Evolutionary conservation across 2,797 vertebrate species (phyloP).

Genomic region (Enteromius anoplus): DNA sequence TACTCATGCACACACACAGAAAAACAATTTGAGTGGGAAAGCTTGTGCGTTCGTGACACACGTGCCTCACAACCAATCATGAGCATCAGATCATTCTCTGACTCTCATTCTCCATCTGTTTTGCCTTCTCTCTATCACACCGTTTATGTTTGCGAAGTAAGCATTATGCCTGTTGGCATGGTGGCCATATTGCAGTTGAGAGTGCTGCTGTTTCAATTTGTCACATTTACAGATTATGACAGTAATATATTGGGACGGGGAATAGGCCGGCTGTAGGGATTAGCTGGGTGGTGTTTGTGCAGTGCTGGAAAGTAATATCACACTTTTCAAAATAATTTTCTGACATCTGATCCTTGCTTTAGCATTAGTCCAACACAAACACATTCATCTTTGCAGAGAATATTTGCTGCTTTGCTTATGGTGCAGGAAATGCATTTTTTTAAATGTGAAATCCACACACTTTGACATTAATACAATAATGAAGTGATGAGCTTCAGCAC

Average conservation of each 20-base stretch:
- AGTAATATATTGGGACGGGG: slow-evolving; percentile 55
- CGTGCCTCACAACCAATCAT: background rate
- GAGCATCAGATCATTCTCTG: slow-evolving; percentile 39
- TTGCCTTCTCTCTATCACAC: slow-evolving; percentile 12
- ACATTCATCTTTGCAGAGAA: background rate
- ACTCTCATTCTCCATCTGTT: slow-evolving; percentile 10
- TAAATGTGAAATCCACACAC: background rate
- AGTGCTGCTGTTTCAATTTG: slow-evolving; percentile 46
- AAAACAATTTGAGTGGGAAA: slow-evolving; percentile 7
- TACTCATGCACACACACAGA: slow-evolving; percentile 34
- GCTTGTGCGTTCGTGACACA: background rate
- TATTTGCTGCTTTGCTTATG: background rate
- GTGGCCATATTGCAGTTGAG: slow-evolving; percentile 37
- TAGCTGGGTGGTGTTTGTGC: slow-evolving; percentile 18
- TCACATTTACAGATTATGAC: slow-evolving; percentile 40
- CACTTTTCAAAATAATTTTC: background rate
- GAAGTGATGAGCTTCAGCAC: background rate
- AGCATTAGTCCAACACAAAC: background rate
- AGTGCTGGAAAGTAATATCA: background rate
- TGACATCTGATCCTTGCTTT: background rate
- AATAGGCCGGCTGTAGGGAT: slow-evolving; percentile 44
- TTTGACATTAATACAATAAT: background rate
- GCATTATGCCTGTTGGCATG: slow-evolving; percentile 33
- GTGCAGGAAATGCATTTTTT: slow-evolving; percentile 2
- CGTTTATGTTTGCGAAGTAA: slow-evolving; percentile 16